Percentiles rank a stretch among this genome's conserved stretches.
phyloP scores from a whole-genome alignment of 2,113 vertebrate genomes.

The Siniperca chuatsi region DNA sequence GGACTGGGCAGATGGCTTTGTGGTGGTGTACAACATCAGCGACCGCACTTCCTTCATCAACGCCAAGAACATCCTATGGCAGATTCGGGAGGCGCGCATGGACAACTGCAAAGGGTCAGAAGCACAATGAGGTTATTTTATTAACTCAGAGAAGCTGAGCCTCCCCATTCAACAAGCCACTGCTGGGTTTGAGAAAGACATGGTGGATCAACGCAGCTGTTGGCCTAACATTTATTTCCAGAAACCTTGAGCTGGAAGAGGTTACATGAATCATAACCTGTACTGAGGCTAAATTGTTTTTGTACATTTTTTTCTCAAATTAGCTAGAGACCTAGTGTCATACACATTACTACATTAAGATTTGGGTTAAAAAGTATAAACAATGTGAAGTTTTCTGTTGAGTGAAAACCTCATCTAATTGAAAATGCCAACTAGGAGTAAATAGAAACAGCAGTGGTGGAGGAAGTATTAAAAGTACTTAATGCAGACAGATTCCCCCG shows the following conservation, averaged over 20 bases:
- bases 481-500: not conserved
- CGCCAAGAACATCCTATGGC: conserved; percentile 81
- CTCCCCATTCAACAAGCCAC: too few relatives aligned
- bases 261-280: not conserved
- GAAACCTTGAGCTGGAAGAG: not conserved
- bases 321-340: not conserved
- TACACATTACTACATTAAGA: not conserved
- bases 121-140: not conserved
- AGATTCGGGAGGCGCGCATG: conserved; percentile 79
- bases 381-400: not conserved
- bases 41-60: conserved; percentile 82
- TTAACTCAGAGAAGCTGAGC: not conserved
- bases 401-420: not conserved
- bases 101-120: conserved; percentile 84
- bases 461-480: not conserved
- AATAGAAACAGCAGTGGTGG: not conserved
- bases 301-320: not conserved
- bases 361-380: too few relatives aligned
- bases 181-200: not conserved
- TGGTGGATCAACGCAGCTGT: not conserved
- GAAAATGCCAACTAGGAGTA: not conserved
- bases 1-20: conserved; percentile 85
- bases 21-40: conserved; percentile 87
- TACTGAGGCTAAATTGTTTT: not conserved
- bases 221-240: not conserved